Evolutionary conservation across 1,140 invertebrate genomes (phyloP).

Genomic region (Drosophila kurseongensis): DNA sequence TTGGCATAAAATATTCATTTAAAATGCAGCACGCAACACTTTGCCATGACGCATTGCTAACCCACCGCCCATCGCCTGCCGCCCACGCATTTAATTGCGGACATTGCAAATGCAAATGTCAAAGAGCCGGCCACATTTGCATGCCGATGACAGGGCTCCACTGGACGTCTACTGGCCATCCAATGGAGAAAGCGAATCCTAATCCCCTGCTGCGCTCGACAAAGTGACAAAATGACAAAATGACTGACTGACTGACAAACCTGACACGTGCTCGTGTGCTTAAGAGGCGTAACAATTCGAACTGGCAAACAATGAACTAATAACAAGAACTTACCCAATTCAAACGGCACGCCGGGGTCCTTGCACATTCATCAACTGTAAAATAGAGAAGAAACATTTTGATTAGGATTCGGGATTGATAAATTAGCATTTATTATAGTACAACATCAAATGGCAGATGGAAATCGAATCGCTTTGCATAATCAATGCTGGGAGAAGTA

Average conservation of each 20-base stretch:
- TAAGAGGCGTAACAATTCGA: constrained; percentile 44
- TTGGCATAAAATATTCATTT: constrained; percentile 79
- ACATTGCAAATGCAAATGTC: constrained; percentile 56
- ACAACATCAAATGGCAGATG: constrained; percentile 40
- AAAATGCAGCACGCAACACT: constrained; percentile 82
- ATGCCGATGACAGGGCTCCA: constrained; percentile 57
- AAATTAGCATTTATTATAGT: constrained; percentile 19
- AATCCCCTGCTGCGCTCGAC: constrained; percentile 26
- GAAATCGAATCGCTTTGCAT: constrained; percentile 42
- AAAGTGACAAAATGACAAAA: constrained; percentile 33
- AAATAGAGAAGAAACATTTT: constrained; percentile 34
- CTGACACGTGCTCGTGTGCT: constrained; percentile 31
- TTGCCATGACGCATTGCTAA: constrained; percentile 65
- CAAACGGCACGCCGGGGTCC: constrained; percentile 9
- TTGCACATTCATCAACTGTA: constrained; percentile 46
- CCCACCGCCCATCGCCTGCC: not conserved
- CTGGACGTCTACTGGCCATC: constrained; percentile 39
- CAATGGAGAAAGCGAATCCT: constrained; percentile 45
- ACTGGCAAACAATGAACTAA: constrained; percentile 52
- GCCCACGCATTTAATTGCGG: constrained; percentile 59
- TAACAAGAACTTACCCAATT: constrained; percentile 51
- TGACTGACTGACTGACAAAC: constrained; percentile 5
- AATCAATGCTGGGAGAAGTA: constrained; percentile 36
- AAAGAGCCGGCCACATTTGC: constrained; percentile 38
- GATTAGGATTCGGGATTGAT: constrained; percentile 52